Base-by-base conservation (phyloP, 2,888 invertebrate genomes). In the Ophioninae sp. region DNA sequence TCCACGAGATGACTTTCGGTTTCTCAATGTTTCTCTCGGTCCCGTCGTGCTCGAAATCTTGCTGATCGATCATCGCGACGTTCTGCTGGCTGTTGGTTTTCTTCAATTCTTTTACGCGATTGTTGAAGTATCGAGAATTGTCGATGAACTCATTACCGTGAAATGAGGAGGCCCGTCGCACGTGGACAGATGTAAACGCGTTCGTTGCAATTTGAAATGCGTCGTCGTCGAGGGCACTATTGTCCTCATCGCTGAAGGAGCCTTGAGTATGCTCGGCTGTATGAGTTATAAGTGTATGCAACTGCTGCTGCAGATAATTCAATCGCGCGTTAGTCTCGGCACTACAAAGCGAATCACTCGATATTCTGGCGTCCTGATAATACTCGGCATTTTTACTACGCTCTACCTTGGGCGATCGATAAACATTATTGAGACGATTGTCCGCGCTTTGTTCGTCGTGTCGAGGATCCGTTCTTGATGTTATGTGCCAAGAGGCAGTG, bases 401-500 rank as follows among this genome's bases (percentile, higher is more conserved):
- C 7, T 81, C 68, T 8, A 76, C 76, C n/a, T 85, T 85, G 5
- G 79, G 72, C 37, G 84, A 69, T 20, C 68, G 70, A 90, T 94
- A 94, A 88, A 94, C 94, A 90, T 93, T 94, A 83, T 88, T 89
- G 57, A 87, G 79, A 57, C 77, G 87, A 57, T 44, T 69, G 86
- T 86, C 76, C 77, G 82, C 17, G 6, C 17, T 61, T 61, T 68
- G 21, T 13, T 65, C 59, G 8, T n/a, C 62, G 3, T 20, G 17
- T 21, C 17, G 68, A 0, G 85, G 61, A 68, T 85, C 82, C 69
- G 87, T 75, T 74, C 84, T 86, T n/a, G 88, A 89, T 2, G 90
- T 87, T 8, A 94, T 94, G 88, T 96, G 95, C 95, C 96, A 96
- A 0, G 96, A 95, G 87, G 95, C 95, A 86, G 95, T 95, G 50